phyloP scores from a whole-genome alignment of 2,797 vertebrate species.

The Nannoperca australis region DNA sequence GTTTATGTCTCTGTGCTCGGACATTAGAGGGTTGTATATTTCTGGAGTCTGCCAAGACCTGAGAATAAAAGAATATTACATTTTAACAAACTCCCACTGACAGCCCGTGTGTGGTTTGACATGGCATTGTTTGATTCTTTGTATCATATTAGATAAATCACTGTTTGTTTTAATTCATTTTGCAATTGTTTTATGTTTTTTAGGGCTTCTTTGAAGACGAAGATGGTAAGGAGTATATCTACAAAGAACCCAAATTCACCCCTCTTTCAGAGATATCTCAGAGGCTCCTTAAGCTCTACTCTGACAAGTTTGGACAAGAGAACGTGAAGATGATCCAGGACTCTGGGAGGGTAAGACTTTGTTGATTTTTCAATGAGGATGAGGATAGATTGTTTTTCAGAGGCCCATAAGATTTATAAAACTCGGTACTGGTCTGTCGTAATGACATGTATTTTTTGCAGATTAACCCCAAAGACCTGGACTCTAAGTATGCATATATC shows the following conservation, averaged over 20 bases:
- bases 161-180: constrained; percentile 1
- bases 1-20: constrained; percentile 37
- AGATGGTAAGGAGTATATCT: constrained; percentile 98
- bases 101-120: constrained; percentile 36
- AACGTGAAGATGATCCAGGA: constrained; percentile 99
- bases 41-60: constrained; percentile 30
- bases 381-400: neutral
- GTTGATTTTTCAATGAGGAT: neutral
- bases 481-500: constrained; percentile 97
- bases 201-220: constrained; percentile 99
- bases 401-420: neutral
- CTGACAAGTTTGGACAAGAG: constrained; percentile 97
- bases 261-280: constrained; percentile 97
- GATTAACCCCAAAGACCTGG: constrained; percentile 98
- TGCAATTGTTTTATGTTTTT: constrained; percentile 23
- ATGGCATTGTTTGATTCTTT: constrained; percentile 34
- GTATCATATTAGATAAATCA: neutral
- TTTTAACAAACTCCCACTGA: constrained; percentile 41
- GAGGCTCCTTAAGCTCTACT: constrained; percentile 96
- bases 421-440: neutral
- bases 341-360: constrained; percentile 91
- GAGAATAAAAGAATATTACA: neutral
- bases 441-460: constrained; percentile 57
- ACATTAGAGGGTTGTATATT: constrained; percentile 30
- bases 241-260: constrained; percentile 98